A percentile compares a stretch with the other conserved stretches of the same genome.
Conservation (phyloP, 2,113 vertebrate species). For the human (Homo sapiens) region GRCh38 chr17:49951001-49951500, state of each 20-base stretch:
- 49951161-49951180: too few relatives aligned
- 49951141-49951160: too few relatives aligned
- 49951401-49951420: not conserved
- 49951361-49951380: not conserved
- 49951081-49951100: too few relatives aligned
- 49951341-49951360: not conserved
- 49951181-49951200: too few relatives aligned
- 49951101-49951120: too few relatives aligned
- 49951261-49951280: not conserved
- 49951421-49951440: not conserved
- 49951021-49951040: too few relatives aligned
- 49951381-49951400: not conserved
- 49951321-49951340: not conserved
- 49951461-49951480: not conserved
- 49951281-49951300: not conserved
- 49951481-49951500: conserved; percentile 24
- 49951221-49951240: not conserved
- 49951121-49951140: too few relatives aligned
- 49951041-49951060: too few relatives aligned
- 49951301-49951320: not conserved
- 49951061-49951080: too few relatives aligned
- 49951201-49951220: not conserved
- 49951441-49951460: not conserved
- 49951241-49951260: not conserved
- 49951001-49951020: too few relatives aligned